These are phyloP conservation scores for Coenobita brevimanus DNA, from an alignment of 1,140 invertebrate genomes.

Conservation along the genomic window DNA sequence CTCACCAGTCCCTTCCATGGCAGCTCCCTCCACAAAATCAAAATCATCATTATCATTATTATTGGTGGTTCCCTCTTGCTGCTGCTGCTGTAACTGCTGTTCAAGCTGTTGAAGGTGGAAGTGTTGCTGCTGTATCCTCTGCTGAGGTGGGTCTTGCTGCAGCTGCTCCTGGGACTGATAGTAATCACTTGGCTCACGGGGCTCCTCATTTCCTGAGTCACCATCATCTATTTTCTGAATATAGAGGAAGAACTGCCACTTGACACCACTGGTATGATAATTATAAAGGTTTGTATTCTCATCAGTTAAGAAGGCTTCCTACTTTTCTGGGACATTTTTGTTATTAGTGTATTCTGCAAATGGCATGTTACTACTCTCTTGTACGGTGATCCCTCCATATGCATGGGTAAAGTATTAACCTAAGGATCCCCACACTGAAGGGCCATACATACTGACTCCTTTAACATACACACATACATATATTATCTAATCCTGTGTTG, in stretches of 20 bases:
- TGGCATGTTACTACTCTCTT: too few species aligned
- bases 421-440: too few species aligned
- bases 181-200: slow-evolving; percentile 75
- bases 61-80: neutral
- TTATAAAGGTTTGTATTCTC: neutral
- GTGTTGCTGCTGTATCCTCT: slow-evolving; percentile 2
- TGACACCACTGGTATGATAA: slow-evolving; percentile 7
- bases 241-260: neutral
- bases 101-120: slow-evolving; percentile 6
- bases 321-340: neutral
- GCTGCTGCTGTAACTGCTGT: slow-evolving; percentile 36
- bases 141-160: neutral
- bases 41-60: slow-evolving; percentile 18
- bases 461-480: too few species aligned
- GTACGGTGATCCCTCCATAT: too few species aligned
- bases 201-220: slow-evolving; percentile 95
- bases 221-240: slow-evolving; percentile 89
- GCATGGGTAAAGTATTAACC: too few species aligned
- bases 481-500: too few species aligned
- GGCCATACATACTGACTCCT: too few species aligned
- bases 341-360: too few species aligned
- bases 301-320: too few species aligned
- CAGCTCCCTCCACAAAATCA: slow-evolving; percentile 32
- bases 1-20: neutral
- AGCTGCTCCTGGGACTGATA: slow-evolving; percentile 48